These are phyloP conservation scores for Flexamia atlantica DNA, from an alignment of 2,888 invertebrate species.

Conservation along the genomic window DNA sequence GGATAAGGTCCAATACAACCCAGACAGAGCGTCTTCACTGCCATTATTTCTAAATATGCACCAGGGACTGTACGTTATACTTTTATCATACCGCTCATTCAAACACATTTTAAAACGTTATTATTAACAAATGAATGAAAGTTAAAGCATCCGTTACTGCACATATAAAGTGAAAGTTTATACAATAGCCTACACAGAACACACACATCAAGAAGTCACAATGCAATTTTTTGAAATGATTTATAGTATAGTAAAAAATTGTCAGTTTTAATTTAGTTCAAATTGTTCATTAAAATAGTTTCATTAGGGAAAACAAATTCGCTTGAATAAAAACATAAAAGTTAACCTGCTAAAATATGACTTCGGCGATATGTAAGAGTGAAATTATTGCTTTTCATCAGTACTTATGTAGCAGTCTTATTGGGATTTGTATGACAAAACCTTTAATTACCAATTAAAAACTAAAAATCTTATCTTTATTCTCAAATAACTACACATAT, in stretches of 20 bases:
- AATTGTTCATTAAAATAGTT: background rate
- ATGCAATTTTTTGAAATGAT: conserved; percentile 41
- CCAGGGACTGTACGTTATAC: too few relatives aligned
- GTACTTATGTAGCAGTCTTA: background rate
- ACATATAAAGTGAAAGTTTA: conserved; percentile 21
- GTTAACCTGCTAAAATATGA: background rate
- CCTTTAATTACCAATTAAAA: background rate
- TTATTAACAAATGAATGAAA: conserved; percentile 13
- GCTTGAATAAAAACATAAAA: background rate
- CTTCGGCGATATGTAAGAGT: background rate
- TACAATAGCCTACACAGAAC: conserved; percentile 53
- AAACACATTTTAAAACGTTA: too few relatives aligned
- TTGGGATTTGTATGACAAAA: background rate
- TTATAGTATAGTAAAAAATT: conserved; percentile 10
- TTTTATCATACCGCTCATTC: too few relatives aligned
- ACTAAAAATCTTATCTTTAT: background rate
- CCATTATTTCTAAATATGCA: too few relatives aligned
- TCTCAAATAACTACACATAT: background rate
- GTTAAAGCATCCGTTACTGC: conserved; percentile 50
- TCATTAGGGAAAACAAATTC: too few relatives aligned
- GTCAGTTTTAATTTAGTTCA: background rate
- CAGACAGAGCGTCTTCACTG: too few relatives aligned
- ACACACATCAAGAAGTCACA: conserved; percentile 36
- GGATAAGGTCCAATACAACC: too few relatives aligned
- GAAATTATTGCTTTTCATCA: conserved; percentile 6